Percentiles rank a stretch among this genome's conserved stretches.
These are phyloP conservation scores for Perodicticus potto DNA, from an alignment of 2,797 vertebrate species.

Conservation along the genomic window DNA sequence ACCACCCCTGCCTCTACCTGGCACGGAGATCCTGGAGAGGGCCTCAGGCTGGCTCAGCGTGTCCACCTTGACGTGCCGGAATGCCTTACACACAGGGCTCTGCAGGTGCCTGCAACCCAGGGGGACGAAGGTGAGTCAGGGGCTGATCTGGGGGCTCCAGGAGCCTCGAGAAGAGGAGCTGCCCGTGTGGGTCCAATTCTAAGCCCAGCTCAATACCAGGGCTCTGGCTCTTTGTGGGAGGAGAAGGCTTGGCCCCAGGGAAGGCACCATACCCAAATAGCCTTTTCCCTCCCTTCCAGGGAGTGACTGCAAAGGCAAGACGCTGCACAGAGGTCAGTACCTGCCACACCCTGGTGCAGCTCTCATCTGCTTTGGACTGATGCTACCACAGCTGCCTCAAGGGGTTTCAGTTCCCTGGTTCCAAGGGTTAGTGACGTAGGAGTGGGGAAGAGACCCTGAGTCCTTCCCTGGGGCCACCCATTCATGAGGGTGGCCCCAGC, in stretches of 20 bases:
- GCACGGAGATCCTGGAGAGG: conserved; percentile 94
- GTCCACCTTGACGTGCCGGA: conserved; percentile 98
- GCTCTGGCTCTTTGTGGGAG: not conserved
- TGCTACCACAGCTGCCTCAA: accelerated
- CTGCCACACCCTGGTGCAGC: not conserved
- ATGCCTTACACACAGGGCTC: conserved; percentile 93
- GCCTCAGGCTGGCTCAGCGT: conserved; percentile 95
- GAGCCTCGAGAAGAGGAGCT: accelerated
- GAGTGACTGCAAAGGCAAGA: not conserved
- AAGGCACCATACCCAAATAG: accelerated
- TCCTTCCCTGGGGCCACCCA: too few relatives aligned
- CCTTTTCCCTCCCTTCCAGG: not conserved
- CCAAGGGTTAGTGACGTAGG: not conserved
- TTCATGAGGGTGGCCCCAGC: too few relatives aligned
- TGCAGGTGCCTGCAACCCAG: conserved; percentile 92
- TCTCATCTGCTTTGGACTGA: accelerated
- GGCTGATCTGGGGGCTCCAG: accelerated
- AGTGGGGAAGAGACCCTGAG: accelerated
- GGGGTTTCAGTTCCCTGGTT: too few relatives aligned
- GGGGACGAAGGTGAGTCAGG: accelerated
- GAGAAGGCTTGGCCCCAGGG: accelerated
- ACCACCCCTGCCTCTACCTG: conserved; percentile 89
- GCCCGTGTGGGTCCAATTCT: not conserved
- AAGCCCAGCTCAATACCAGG: too few relatives aligned
- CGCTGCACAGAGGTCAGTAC: not conserved